A percentile compares a stretch with the other conserved stretches of the same genome.
phyloP scores from a whole-genome alignment of 2,888 invertebrate species.

The Tridacna gigas region DNA sequence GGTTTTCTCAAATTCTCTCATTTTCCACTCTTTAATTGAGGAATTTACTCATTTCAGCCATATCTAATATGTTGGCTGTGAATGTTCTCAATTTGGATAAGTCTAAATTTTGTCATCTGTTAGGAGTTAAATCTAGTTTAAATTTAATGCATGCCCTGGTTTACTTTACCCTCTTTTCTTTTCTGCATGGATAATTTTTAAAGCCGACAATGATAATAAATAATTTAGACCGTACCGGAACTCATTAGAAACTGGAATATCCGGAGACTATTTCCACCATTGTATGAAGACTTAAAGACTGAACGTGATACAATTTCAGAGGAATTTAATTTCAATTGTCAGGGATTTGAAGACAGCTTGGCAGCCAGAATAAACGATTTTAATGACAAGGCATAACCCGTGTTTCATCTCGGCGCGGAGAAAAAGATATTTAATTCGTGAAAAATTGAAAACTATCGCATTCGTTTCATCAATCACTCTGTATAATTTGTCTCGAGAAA shows the following conservation, averaged over 20 bases:
- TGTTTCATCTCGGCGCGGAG: constrained; percentile 12
- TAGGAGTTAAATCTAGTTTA: too few relatives aligned
- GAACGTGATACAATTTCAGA: constrained; percentile 18
- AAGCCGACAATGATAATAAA: neutral
- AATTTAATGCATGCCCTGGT: too few relatives aligned
- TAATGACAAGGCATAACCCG: constrained; percentile 18
- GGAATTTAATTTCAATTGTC: constrained; percentile 22
- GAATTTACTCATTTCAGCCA: too few relatives aligned
- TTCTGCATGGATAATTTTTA: too few relatives aligned
- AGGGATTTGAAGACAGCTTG: constrained; percentile 11
- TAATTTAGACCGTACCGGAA: neutral
- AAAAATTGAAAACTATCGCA: constrained; percentile 13
- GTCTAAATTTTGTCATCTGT: too few relatives aligned
- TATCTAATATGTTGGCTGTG: too few relatives aligned
- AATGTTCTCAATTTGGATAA: too few relatives aligned
- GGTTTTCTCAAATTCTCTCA: neutral
- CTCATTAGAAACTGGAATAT: constrained; percentile 1
- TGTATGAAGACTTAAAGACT: neutral
- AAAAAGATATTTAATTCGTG: constrained; percentile 19
- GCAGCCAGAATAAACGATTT: constrained; percentile 14
- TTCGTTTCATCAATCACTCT: neutral
- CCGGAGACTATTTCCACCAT: constrained; percentile 1
- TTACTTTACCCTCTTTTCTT: too few relatives aligned
- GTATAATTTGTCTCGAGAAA: neutral
- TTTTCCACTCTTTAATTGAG: neutral